Evolutionary conservation across 2,888 invertebrate genomes (phyloP).

Genomic region (Cremastinae sp.): DNA sequence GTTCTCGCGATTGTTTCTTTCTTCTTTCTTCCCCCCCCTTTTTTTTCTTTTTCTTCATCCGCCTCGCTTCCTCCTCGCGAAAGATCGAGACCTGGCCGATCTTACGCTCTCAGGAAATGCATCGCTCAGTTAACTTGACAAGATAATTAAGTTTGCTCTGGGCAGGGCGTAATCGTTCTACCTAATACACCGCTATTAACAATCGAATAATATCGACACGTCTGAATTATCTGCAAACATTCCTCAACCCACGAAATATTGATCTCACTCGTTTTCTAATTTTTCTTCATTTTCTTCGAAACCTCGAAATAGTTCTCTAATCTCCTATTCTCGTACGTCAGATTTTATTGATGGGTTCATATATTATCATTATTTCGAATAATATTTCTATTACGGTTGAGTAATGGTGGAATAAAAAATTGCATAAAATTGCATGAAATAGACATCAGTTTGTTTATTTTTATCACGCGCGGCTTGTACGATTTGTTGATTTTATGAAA

Average conservation of each 20-base stretch:
- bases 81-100: conserved; percentile 19
- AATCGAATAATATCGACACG: conserved; percentile 23
- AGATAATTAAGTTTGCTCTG: conserved; percentile 55
- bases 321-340: too few species aligned
- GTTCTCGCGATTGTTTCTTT: conserved; percentile 34
- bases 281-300: background rate
- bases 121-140: conserved; percentile 41
- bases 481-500: background rate
- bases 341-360: too few species aligned
- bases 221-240: background rate
- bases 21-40: conserved; percentile 4
- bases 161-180: conserved; percentile 39
- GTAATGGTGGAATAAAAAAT: too few species aligned
- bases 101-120: background rate
- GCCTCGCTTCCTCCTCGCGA: conserved; percentile 16
- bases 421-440: too few species aligned
- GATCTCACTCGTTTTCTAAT: background rate
- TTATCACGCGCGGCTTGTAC: too few species aligned
- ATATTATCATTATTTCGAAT: too few species aligned
- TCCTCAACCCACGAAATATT: background rate
- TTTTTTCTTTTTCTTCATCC: conserved; percentile 19
- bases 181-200: conserved; percentile 15
- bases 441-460: too few species aligned
- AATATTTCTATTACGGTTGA: too few species aligned
- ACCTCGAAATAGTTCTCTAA: too few species aligned